These are phyloP conservation scores for Muschampia plurimacula DNA, from an alignment of 2,888 invertebrate species.

Conservation along the genomic window DNA sequence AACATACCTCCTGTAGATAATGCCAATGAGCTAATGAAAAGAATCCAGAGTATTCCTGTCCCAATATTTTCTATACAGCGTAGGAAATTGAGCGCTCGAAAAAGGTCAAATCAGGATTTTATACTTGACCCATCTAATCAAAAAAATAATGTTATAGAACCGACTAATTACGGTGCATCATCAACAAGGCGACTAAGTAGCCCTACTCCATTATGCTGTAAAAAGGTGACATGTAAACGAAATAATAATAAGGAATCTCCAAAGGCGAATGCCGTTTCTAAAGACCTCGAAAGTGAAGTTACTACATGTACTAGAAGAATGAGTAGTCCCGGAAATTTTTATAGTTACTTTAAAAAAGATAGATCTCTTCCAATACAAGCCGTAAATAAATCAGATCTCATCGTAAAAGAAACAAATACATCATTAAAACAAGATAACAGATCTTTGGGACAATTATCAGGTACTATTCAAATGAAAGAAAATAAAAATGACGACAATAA, in stretches of 20 bases:
- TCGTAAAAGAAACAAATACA: background rate
- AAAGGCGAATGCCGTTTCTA: background rate
- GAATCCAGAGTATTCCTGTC: conserved; percentile 58
- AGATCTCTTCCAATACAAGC: background rate
- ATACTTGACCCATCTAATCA: background rate
- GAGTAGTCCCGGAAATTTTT: conserved; percentile 22
- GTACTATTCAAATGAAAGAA: conserved; percentile 23
- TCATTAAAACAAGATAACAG: background rate
- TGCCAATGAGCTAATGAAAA: conserved; percentile 60
- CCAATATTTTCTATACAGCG: conserved; percentile 50
- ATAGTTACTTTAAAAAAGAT: background rate
- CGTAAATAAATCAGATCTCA: background rate
- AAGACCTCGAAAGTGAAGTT: background rate
- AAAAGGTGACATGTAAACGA: conserved; percentile 18
- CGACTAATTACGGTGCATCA: conserved; percentile 22
- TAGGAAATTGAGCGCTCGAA: background rate
- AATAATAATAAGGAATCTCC: conserved; percentile 1
- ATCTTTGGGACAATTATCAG: background rate
- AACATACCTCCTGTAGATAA: conserved; percentile 55
- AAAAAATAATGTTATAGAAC: background rate
- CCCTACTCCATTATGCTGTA: conserved; percentile 16
- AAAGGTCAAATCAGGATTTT: background rate
- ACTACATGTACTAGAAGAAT: conserved; percentile 1
- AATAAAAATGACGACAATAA: conserved; percentile 3
- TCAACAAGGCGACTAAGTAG: conserved; percentile 23